A percentile compares a stretch with the other conserved stretches of the same genome.
These are phyloP conservation scores for Cotesia typhae DNA, from an alignment of 1,140 invertebrate genomes.

Conservation along the genomic window DNA sequence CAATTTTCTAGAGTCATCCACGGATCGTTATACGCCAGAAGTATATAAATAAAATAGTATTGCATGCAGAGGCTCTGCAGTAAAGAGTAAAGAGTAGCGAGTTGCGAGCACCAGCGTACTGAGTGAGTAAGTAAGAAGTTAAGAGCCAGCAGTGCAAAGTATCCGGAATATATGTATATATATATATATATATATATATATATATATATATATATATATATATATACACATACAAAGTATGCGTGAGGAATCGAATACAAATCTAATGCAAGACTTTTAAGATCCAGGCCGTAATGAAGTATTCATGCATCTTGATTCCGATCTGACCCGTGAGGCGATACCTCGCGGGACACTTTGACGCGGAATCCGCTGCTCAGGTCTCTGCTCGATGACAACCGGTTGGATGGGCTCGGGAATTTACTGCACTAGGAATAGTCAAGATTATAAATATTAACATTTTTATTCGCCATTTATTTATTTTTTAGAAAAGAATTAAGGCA, in stretches of 20 bases:
- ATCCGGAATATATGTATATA: too few species aligned
- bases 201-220: too few species aligned
- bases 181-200: too few species aligned
- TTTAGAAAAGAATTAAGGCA: too few species aligned
- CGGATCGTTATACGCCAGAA: conserved; percentile 34
- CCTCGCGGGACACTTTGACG: conserved; percentile 22
- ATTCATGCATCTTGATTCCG: conserved; percentile 41
- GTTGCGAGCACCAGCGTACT: too few species aligned
- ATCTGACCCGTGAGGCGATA: conserved; percentile 37
- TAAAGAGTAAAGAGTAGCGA: background rate
- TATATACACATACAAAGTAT: background rate
- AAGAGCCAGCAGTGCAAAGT: too few species aligned
- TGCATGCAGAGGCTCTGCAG: conserved; percentile 6
- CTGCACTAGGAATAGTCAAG: background rate
- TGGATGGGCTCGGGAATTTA: conserved; percentile 5
- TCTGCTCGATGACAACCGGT: conserved; percentile 38
- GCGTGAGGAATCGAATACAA: background rate
- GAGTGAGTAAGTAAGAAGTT: conserved; percentile 4
- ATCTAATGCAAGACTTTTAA: background rate
- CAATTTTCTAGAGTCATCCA: conserved; percentile 35
- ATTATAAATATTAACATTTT: too few species aligned
- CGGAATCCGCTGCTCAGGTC: background rate
- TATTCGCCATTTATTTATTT: too few species aligned
- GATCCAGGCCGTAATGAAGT: conserved; percentile 38
- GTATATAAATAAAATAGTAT: conserved; percentile 22